Percentiles rank a stretch among this genome's conserved stretches.
Conservation (phyloP, 2,797 vertebrate species). For the Eleutherodactylus coqui region DNA sequence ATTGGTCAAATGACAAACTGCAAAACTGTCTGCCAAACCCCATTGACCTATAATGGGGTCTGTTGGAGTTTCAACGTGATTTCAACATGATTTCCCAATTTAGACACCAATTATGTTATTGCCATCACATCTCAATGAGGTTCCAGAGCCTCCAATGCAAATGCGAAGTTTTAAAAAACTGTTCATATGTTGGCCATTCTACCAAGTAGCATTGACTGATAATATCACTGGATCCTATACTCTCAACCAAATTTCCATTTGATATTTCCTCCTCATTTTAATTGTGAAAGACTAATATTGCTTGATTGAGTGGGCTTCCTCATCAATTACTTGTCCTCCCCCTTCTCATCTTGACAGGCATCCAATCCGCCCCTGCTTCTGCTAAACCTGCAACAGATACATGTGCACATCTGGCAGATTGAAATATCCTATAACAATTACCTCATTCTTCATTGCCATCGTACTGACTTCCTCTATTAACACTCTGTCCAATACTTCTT, state of each 20-base stretch:
- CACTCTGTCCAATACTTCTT: slow-evolving; percentile 56
- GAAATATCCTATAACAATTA: slow-evolving; percentile 54
- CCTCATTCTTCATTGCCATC: slow-evolving; percentile 56
- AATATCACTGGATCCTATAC: slow-evolving; percentile 6
- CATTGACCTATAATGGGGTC: not conserved
- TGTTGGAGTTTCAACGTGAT: not conserved
- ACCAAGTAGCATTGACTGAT: not conserved
- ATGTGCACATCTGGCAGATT: slow-evolving; percentile 55
- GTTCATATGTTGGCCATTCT: not conserved
- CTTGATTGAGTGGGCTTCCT: slow-evolving; percentile 42
- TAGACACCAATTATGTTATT: not conserved
- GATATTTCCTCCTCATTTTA: slow-evolving; percentile 29
- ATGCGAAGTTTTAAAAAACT: not conserved
- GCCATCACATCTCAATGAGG: not conserved
- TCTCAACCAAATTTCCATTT: slow-evolving; percentile 27
- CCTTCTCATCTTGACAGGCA: slow-evolving; percentile 12
- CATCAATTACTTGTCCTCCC: slow-evolving; percentile 32
- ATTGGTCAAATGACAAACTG: not conserved
- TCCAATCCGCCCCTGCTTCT: slow-evolving; percentile 38
- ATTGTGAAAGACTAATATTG: slow-evolving; percentile 26
- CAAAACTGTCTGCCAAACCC: not conserved
- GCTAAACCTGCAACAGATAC: slow-evolving; percentile 44
- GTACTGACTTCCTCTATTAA: slow-evolving; percentile 54
- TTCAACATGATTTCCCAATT: not conserved
- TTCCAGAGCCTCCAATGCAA: not conserved